Evolutionary conservation across 2,113 vertebrate species (phyloP), one percentile per base, ranked within the genome.

Genomic region (Percopsis transmontana): DNA sequence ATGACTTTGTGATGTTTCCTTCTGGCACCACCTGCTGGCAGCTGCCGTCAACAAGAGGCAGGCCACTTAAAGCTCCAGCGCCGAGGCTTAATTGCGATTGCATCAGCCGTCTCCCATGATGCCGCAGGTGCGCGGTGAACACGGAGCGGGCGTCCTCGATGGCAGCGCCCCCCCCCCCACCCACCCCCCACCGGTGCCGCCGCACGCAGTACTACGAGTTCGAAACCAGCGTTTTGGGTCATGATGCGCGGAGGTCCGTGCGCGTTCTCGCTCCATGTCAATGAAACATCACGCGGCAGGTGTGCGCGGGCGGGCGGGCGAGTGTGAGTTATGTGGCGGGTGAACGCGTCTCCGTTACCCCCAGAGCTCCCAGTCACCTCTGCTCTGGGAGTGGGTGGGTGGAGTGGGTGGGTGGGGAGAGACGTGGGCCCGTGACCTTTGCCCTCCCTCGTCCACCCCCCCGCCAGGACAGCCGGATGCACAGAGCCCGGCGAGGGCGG

Each of bases 1-100:
- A 80, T 83, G 73, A 85, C 72, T 82, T 1, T 74, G 66, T 75
- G 80, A 78, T 60, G 77, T 79, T 80, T 80, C 70, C 75, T 75
- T 86, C 77, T 88, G 85, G 88, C 77, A 78, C 91, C 91, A 90
- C 85, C 90, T 92, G 89, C 89, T 89, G 18, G 47, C 72, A 58
- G 70, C 90, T 92, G 89, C 89, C 88, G 18, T 51, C 72, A 58
- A 72, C 71, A 58, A 54, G 63, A 65, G 52, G 59, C 44, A 71
- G 55, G 53, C 5, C 38, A 44, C 72, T 77, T 77, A 75, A 54
- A 81, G 80, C 61, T 48, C 72, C 48, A 2, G 62, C 20, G 11
- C 66, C 47, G 21, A 68, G 70, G 70, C 58, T 78, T 85, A 84
- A 88, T 86, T 84, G 83, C 71, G 87, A 91, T 91, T 91, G 88